Base-by-base conservation (phyloP, 1,140 invertebrate species). In the Zaprionus vittiger region DNA sequence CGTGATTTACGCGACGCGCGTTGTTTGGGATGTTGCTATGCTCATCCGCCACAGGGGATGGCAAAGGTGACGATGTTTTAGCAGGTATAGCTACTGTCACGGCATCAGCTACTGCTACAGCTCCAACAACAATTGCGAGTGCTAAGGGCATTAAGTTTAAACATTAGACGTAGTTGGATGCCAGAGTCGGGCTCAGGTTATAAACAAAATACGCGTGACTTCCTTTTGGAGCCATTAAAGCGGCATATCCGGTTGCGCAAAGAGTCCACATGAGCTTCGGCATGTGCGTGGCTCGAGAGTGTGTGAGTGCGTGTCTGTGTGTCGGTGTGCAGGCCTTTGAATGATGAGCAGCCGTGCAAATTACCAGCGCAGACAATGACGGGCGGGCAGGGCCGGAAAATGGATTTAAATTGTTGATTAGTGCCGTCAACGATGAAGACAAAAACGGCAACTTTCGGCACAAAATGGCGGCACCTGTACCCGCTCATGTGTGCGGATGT, bases 121-220 rank as follows among this genome's bases (percentile, higher is more conserved):
- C 31, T 17, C 14, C 34, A 24, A 55, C 15, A 64, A 55, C 49
- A 66, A 67, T 56, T 56, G 26, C 22, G 54, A 49, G n/a, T 72
- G 72, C 68, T 38, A 44, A 64, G 41, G 24, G 60, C 56, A 69
- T 73, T 63, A 76, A 75, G 72, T 72, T 73, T 79, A 79, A 72
- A 38, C 79, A 84, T 84, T 80, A 83, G 73, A 67, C 68, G 15
- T 60, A 59, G 73, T 70, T 70, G 67, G 60, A 54, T 70, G 60
- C 55, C 55, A 57, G 77, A 77, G 56, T 44, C 75, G 79, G 62
- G 73, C 79, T 73, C 81, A 68, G 66, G 86, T 83, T 91, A 91
- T 91, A 91, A 91, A 91, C 89, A 91, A 91, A 85, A 80, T 85
- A 89, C 80, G 89, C 89, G 89, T 91, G 89, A 91, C 89, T 91